phyloP scores from a whole-genome alignment of 2,797 vertebrate genomes.

The Aeoliscus strigatus region DNA sequence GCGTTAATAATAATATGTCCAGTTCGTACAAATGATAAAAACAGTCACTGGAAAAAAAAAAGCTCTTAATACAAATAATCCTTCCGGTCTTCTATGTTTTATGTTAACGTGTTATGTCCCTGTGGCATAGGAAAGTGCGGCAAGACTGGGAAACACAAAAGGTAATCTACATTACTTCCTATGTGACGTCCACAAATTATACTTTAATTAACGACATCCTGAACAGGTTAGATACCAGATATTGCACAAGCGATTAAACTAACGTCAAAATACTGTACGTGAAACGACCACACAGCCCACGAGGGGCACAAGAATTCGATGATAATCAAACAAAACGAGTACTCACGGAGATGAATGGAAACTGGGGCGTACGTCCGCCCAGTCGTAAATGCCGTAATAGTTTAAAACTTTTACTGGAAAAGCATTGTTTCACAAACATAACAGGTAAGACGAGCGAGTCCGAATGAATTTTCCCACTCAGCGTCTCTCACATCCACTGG shows the following conservation, averaged over 20 bases:
- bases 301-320: not conserved
- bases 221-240: too few relatives aligned
- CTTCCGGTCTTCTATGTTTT: too few relatives aligned
- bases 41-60: not conserved
- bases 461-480: slow-evolving; percentile 60
- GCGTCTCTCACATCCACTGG: not conserved
- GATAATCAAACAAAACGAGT: accelerated
- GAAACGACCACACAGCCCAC: not conserved
- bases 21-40: not conserved
- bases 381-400: not conserved
- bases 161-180: too few relatives aligned
- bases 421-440: slow-evolving; percentile 13
- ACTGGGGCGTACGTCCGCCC: not conserved
- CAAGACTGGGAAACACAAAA: too few relatives aligned
- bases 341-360: slow-evolving; percentile 27
- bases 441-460: not conserved
- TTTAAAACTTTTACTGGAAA: slow-evolving; percentile 6
- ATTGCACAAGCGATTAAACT: too few relatives aligned
- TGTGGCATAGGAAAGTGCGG: too few relatives aligned
- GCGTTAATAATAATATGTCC: not conserved
- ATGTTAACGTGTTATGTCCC: too few relatives aligned
- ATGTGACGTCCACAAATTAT: too few relatives aligned
- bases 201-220: too few relatives aligned
- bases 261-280: not conserved
- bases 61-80: too few relatives aligned